Percentiles rank a stretch among this genome's conserved stretches.
Conservation (phyloP, 2,888 invertebrate species). For the Drymonia ruficornis region DNA sequence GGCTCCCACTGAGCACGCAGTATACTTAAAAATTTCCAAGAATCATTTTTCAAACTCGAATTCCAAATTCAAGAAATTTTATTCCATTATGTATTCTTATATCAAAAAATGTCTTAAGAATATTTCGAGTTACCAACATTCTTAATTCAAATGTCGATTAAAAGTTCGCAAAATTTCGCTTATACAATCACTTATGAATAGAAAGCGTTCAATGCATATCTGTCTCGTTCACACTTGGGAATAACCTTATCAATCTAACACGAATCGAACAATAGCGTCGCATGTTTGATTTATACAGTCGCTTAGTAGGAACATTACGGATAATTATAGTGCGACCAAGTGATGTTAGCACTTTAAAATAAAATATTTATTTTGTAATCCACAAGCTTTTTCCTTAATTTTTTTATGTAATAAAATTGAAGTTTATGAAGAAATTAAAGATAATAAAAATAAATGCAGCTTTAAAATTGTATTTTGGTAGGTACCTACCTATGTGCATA, state of each 20-base stretch:
- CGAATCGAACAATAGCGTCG: conserved; percentile 84
- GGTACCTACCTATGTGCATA: too few species aligned
- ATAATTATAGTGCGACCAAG: conserved; percentile 76
- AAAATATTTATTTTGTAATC: conserved; percentile 17
- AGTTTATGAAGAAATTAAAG: too few species aligned
- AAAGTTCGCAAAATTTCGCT: conserved; percentile 46
- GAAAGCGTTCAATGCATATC: conserved; percentile 77
- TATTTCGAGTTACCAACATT: conserved; percentile 9
- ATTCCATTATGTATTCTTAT: neutral
- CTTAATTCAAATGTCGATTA: conserved; percentile 25
- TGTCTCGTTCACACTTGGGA: conserved; percentile 82
- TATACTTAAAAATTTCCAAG: conserved; percentile 44
- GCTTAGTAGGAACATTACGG: conserved; percentile 84
- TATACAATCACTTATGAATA: conserved; percentile 74
- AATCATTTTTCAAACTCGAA: conserved; percentile 16
- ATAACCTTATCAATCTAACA: conserved; percentile 84
- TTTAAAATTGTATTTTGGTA: too few species aligned
- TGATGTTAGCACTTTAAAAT: conserved; percentile 62
- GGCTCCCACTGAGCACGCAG: conserved; percentile 52
- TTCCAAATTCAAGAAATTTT: neutral
- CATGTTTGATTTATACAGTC: conserved; percentile 85
- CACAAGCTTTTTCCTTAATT: neutral
- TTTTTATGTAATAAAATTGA: too few species aligned
- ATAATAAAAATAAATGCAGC: too few species aligned
- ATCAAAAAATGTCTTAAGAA: neutral